A percentile compares a stretch with the other conserved stretches of the same genome.
phyloP scores from a whole-genome alignment of 2,113 vertebrate species.

The Loxodonta africana region DNA sequence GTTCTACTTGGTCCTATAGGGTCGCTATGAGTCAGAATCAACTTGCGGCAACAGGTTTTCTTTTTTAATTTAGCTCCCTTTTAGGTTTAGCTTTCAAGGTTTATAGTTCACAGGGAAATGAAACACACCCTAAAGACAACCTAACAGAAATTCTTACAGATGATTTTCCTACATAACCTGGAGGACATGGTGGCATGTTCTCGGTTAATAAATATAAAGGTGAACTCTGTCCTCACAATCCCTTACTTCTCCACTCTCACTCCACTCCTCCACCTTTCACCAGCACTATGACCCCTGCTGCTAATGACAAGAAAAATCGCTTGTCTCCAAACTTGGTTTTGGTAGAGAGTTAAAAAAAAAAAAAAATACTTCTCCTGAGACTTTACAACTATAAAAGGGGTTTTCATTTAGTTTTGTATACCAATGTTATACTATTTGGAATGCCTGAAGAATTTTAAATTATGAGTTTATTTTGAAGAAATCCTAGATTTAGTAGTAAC shows the following conservation, averaged over 20 bases:
- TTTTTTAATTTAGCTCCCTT: neutral
- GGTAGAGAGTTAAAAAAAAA: neutral
- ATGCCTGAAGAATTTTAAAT: neutral
- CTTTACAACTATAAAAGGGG: neutral
- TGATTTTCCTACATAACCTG: neutral
- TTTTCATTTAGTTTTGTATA: slow-evolving; percentile 6
- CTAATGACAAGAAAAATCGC: neutral
- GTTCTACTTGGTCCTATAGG: too few species aligned
- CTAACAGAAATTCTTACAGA: neutral
- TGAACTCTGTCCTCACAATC: neutral
- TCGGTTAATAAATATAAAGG: neutral
- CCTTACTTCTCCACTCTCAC: neutral
- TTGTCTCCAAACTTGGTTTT: neutral
- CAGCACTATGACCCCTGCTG: neutral
- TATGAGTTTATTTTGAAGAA: neutral
- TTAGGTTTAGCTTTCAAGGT: neutral
- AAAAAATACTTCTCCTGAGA: neutral
- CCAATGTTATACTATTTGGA: neutral
- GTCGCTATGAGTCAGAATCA: too few species aligned
- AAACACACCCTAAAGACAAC: neutral
- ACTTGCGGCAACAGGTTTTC: neutral
- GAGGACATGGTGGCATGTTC: neutral
- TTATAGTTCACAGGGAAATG: neutral
- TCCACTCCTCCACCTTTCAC: too few species aligned
- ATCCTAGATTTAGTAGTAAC: neutral